Evolutionary conservation across 1,140 invertebrate genomes (phyloP), one percentile per base, ranked within the genome.

Genomic region (Xylocopa sonorina): DNA sequence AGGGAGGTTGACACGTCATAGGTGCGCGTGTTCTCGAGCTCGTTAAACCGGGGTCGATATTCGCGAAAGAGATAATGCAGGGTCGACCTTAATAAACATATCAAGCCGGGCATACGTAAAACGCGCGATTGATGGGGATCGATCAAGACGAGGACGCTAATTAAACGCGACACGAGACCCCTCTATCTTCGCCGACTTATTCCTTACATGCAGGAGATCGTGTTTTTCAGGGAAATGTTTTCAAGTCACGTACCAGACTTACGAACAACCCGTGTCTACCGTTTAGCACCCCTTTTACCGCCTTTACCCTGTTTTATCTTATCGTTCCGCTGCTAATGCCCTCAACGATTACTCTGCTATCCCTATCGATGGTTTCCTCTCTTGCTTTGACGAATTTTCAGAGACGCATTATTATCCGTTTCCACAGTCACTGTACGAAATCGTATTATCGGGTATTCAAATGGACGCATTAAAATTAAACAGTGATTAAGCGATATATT

Each of bases 1-100:
- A 85, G 79, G 68, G 73, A 76, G 73, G 82, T 79, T 83, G 83
- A 84, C 78, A 69, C 73, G 82, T 84, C 82, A 85, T 85, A 84
- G 78, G 82, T 67, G 77, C 72, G 71, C 78, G 77, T 84, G 77
- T 83, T 80, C 83, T 64, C 58, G 62, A 76, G 77, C 83, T 84
- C 81, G 82, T 84, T 81, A 84, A 81, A 84, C 62, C 55, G 24
- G 68, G 78, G 51, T 81, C 82, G 78, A 85, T 85, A 84, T 81
- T 53, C 67, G 7, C 58, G 58, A 73, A 64, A 63, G 68, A 46
- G 76, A 27, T 63, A 78, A 73, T 55, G 50, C 76, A 29, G 38
- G 29, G 29, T 51, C 55, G 46, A 27, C 34, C 58, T 64, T 78
- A 73, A 78, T 64, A 68, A 78, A 78, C 41, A 34, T 43, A 21